phyloP scores from a whole-genome alignment of 2,797 vertebrate genomes.

The Microcaecilia unicolor region DNA sequence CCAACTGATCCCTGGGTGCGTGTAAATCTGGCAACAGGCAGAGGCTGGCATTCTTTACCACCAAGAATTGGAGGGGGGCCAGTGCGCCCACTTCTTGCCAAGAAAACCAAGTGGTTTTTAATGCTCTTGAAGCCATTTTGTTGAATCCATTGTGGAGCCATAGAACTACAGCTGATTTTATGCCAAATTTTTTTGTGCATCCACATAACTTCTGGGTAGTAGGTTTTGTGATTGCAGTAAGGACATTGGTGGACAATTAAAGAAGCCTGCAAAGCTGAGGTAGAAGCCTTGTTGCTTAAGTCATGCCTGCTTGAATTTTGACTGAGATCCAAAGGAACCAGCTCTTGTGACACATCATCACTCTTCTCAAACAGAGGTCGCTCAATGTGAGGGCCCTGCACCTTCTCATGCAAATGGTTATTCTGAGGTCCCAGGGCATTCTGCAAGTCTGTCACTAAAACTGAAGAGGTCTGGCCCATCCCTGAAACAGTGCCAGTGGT shows the following conservation, averaged over 20 bases:
- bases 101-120: conserved; percentile 57
- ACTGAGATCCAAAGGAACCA: conserved; percentile 53
- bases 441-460: conserved; percentile 23
- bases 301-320: conserved; percentile 44
- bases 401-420: conserved; percentile 16
- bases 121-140: conserved; percentile 60
- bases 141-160: conserved; percentile 82
- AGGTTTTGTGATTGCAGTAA: conserved; percentile 81
- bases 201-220: conserved; percentile 93
- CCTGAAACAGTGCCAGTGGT: conserved; percentile 20
- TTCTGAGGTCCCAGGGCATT: conserved; percentile 15
- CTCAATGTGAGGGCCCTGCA: conserved; percentile 28
- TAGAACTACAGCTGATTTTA: conserved; percentile 68
- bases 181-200: conserved; percentile 90
- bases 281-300: conserved; percentile 34
- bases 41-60: conserved; percentile 85
- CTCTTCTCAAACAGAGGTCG: conserved; percentile 10
- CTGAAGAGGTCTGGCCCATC: conserved; percentile 8
- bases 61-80: conserved; percentile 85
- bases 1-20: conserved; percentile 72
- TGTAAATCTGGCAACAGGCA: conserved; percentile 63
- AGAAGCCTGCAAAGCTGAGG: conserved; percentile 47
- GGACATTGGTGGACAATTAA: conserved; percentile 78
- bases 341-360: conserved; percentile 23
- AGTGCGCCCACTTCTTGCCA: conserved; percentile 70